Conservation (phyloP, 2,113 vertebrate species). For the Passer montanus region DNA sequence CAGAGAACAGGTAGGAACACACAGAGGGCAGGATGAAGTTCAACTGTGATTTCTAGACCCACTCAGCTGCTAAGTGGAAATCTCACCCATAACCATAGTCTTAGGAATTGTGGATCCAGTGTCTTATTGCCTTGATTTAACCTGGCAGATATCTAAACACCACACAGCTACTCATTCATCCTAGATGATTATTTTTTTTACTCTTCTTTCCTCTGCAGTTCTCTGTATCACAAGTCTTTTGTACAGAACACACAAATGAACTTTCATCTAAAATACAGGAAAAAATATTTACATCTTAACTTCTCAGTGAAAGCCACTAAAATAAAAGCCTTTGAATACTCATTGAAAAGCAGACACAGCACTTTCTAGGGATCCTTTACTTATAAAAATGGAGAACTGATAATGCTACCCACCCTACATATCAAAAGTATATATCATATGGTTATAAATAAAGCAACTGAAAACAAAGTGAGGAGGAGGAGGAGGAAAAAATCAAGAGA, state of each 20-base stretch:
- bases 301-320: neutral
- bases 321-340: neutral
- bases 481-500: neutral
- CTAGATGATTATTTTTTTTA: neutral
- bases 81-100: neutral
- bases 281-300: neutral
- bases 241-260: neutral
- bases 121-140: neutral
- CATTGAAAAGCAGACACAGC: neutral
- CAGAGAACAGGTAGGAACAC: neutral
- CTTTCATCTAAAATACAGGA: neutral
- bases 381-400: neutral
- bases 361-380: neutral
- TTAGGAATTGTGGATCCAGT: neutral
- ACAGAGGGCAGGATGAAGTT: neutral
- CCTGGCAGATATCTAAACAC: neutral
- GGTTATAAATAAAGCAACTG: conserved; percentile 1
- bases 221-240: neutral
- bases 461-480: neutral
- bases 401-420: neutral
- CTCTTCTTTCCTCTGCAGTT: neutral
- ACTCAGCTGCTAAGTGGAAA: neutral
- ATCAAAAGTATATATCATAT: neutral
- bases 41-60: neutral
- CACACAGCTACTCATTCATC: neutral